Conservation (phyloP, 64 coral and sea anemone genomes). For the Cladopsammia gracilis region DNA sequence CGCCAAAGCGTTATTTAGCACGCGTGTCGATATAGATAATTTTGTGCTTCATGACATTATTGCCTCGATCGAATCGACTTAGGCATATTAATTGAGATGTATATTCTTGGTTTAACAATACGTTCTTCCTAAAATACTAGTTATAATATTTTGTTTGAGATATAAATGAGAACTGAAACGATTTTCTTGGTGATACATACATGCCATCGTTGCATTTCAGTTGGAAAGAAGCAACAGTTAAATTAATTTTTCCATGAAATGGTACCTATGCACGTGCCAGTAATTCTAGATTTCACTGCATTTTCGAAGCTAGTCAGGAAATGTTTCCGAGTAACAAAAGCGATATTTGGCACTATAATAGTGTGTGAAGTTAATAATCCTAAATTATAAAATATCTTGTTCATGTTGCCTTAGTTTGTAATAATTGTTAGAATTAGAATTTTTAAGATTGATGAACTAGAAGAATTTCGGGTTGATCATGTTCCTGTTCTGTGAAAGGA, state of each 20-base stretch:
- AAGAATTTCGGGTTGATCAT: neutral
- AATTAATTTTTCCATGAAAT: neutral
- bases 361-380: slow-evolving; percentile 7
- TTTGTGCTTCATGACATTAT: neutral
- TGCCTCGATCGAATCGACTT: neutral
- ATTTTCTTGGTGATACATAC: slow-evolving; percentile 4
- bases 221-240: neutral
- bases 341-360: slow-evolving; percentile 25
- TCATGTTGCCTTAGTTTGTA: neutral
- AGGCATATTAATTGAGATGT: neutral
- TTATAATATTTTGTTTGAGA: slow-evolving; percentile 22
- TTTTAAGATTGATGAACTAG: neutral
- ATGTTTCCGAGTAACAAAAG: neutral
- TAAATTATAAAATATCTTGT: slow-evolving; percentile 2
- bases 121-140: neutral
- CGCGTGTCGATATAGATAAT: neutral
- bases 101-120: neutral
- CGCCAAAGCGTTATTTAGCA: neutral
- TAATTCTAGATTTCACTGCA: neutral
- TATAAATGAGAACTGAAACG: neutral
- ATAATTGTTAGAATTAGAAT: neutral
- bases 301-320: neutral
- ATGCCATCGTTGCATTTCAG: neutral
- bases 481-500: neutral
- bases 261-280: neutral